Evolutionary conservation across 2,113 vertebrate genomes (phyloP), one percentile per base, ranked within the genome.

Genomic region (Oostethus manadensis): DNA sequence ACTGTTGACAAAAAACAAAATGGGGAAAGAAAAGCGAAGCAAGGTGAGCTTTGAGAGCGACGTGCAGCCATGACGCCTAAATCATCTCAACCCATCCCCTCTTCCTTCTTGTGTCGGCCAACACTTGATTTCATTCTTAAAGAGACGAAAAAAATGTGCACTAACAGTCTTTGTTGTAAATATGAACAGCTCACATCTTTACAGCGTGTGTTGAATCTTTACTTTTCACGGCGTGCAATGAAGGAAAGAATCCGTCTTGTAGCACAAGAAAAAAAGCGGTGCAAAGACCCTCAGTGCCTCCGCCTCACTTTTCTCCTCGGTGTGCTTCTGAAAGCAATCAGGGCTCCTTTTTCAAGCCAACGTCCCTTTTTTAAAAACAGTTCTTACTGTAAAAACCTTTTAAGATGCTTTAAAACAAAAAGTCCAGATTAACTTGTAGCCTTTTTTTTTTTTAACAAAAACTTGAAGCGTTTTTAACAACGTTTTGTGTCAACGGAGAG

Each of bases 11-110:
- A 70, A 58, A 60, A 62, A 21, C 51, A 50, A n/a, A 49, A 16
- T 42, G 50, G 18, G 53, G 86, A 67, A 66, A 57, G 8, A 56
- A 70, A 73, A 47, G 40, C 51, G 68, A 79, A 64, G 66, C 20
- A 51, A 80, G 75, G 81, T 78, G 78, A 87, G 89, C 90, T 91
- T 83, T 91, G 82, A 86, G 86, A 82, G 90, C 67, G 78, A 83
- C 83, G 76, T 87, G 86, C 82, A 73, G 83, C 86, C 79, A 79
- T 84, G 81, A 76, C 88, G 89, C 87, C 80, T 69, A 64, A 89
- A 89, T 79, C 72, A 65, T 14, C 38, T 42, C 10, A 4, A 3
- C 38, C 38, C 38, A 13, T 13, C 38, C 10, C 3, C 13, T 14
- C 13, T 14, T 42, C 13, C 13, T 42, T 42, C 1, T 40, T 4